Base-by-base conservation (phyloP, 2,113 vertebrate species). In the Mesoclemmys tuberculata region DNA sequence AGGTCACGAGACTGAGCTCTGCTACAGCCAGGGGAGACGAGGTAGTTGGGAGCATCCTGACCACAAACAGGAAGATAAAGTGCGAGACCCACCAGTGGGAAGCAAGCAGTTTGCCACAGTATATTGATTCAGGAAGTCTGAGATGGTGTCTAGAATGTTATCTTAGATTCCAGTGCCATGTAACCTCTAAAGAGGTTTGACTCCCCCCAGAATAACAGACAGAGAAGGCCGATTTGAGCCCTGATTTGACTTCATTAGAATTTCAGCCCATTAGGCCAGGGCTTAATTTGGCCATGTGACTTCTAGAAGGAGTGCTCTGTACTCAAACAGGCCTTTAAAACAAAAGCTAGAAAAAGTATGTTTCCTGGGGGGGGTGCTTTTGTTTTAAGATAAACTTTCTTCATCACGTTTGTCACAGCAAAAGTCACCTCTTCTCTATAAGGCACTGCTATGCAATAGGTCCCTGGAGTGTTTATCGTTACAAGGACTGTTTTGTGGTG, bases 291-390 rank as follows among this genome's bases (percentile, higher is more conserved):
- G 24, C 5, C 78, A 2, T 41, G 2, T 16, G 44, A 54, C 81
- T 14, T 54, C 6, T 24, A 56, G 79, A 68, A 9, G 64, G 54
- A 84, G 35, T 5, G 0, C 0, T 49, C 0, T 4, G 1, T 71
- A 2, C 64, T 90, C 18, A 88, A 94, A 83, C 9, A 87, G 55
- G 74, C 71, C 1, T 44, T 87, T 85, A 49, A 48, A 83, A 80
- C n/a, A 35, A 82, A 38, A 92, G 89, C 4, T 3, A 61, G 16
- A 18, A 80, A 22, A 41, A 26, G 2, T 13, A 46, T 82, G 1
- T 82, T n/a, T 35, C 16, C 86, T 82, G 38, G 88, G 31, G 1
- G 54, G 41, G 12, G 38, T 26, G 24, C 38, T 75, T 75, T 75
- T 26, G 5, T 26, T 44, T 27, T 75, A 75, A 75, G 38, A 75